phyloP scores from a whole-genome alignment of 2,113 vertebrate species.

The Cavia aperea region DNA sequence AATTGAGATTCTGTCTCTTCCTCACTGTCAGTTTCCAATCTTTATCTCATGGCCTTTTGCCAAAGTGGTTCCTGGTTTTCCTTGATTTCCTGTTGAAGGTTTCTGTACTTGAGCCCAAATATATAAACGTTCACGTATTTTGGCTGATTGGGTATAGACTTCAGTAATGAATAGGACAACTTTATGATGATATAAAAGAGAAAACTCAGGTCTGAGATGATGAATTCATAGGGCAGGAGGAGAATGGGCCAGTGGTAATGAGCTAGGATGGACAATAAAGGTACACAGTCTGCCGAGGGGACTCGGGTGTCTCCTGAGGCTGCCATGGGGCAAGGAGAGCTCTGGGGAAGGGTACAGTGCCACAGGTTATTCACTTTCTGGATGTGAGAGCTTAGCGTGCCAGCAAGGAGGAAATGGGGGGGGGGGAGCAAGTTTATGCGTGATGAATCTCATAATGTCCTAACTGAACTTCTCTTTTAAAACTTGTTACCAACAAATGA shows the following conservation, averaged over 20 bases:
- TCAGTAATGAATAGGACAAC: neutral
- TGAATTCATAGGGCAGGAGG: neutral
- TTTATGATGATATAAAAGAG: neutral
- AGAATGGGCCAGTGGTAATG: neutral
- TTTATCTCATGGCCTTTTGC: accelerated
- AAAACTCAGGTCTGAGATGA: neutral
- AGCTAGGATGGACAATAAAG: neutral
- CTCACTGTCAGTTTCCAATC: neutral
- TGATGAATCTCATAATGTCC: neutral
- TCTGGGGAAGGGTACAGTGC: accelerated
- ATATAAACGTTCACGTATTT: neutral
- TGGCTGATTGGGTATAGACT: neutral
- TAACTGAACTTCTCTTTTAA: neutral
- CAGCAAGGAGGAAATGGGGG: no score
- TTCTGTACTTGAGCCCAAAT: neutral
- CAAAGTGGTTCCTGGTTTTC: neutral
- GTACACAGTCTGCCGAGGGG: accelerated
- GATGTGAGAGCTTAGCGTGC: neutral
- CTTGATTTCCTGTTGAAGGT: neutral
- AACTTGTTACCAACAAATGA: neutral
- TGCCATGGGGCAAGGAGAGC: accelerated
- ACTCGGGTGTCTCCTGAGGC: neutral
- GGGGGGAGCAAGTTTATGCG: accelerated
- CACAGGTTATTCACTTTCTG: neutral
- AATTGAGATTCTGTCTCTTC: accelerated